phyloP scores from a whole-genome alignment of 2,113 vertebrate genomes.

The Barbus barbus region DNA sequence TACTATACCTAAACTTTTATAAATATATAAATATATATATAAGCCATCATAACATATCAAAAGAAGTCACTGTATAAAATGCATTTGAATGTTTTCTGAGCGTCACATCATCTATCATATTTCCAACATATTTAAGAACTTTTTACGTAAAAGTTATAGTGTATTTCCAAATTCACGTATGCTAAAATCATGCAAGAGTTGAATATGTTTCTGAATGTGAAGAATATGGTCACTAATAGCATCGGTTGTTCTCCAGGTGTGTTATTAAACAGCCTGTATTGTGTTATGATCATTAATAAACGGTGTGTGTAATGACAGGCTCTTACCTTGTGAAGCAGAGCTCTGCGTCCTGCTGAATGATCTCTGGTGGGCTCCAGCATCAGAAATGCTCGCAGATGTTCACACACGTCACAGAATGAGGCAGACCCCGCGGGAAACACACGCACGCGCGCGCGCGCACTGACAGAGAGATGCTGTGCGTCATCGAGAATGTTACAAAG shows the following conservation, averaged over 20 bases:
- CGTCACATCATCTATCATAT: background rate
- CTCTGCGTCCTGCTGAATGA: conserved; percentile 1
- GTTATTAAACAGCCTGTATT: background rate
- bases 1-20: background rate
- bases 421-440: background rate
- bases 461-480: background rate
- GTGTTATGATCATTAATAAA: background rate
- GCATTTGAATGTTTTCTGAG: background rate
- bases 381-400: background rate
- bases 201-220: background rate
- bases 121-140: background rate
- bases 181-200: background rate
- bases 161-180: background rate
- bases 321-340: conserved; percentile 43
- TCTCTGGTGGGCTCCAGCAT: conserved; percentile 16
- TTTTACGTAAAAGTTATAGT: background rate
- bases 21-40: no score
- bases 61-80: background rate
- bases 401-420: conserved; percentile 16
- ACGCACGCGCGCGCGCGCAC: background rate
- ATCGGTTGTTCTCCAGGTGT: background rate
- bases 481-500: background rate
- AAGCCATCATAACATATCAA: background rate
- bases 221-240: background rate
- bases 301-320: background rate